Evolutionary conservation across 2,797 vertebrate genomes (phyloP), one percentile per base, ranked within the genome.

Genomic region (Etheostoma nigrum): DNA sequence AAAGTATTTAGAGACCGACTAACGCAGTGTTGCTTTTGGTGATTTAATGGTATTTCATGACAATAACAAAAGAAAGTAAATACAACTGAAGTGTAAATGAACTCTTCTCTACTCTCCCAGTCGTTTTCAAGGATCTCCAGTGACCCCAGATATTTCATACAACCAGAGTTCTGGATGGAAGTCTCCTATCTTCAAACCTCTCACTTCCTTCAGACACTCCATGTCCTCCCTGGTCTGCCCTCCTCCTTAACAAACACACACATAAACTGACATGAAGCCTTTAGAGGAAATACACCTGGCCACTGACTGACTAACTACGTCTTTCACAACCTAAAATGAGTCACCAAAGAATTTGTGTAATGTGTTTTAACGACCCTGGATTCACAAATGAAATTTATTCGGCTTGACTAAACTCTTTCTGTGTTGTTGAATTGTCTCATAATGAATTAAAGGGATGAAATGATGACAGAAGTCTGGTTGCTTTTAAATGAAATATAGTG

Each of bases 141-240:
- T 81, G 58, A 90, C 86, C 6, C 81, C 85, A n/a, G 84, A 83
- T 7, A n/a, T 81, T 11, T 72, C 86, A 6, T 89, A 84, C 33
- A 59, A 84, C 44, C 90, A 67, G 73, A 90, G 47, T 0, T 83
- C 84, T 1, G 81, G 47, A 0, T 94, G 93, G 92, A 86, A 79
- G 53, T 87, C 79, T 2, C 91, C 95, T 8, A 75, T 91, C 63
- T 94, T 95, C 78, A 93, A 86, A 78, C 81, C 89, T 1, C 76
- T 91, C 13, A 85, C 86, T 10, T 42, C 89, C 36, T 94, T 90
- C 67, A 92, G 88, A 85, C 83, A 88, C 30, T 90, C 92, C 5
- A 84, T 91, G 76, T 92, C 95, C 54, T 95, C 94, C 19, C 91
- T 93, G 42, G 84, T 60, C 74, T 64, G 21, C 74, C 78, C 60